Evolutionary conservation across 1,140 invertebrate species (phyloP).

Genomic region (Vanessa tameamea): DNA sequence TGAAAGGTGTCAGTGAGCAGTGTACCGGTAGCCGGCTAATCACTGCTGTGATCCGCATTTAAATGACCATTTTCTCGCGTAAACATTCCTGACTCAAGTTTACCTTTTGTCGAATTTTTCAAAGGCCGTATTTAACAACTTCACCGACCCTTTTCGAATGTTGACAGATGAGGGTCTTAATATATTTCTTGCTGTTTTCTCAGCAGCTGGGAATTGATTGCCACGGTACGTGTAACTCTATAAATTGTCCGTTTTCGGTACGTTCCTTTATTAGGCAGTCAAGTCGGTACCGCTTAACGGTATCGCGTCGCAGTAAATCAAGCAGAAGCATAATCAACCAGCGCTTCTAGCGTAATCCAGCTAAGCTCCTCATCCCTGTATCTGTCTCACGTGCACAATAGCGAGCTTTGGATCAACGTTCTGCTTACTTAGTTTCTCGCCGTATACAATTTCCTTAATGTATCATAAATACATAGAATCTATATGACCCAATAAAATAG

Average conservation of each 20-base stretch:
- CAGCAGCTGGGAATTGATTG: slow-evolving; percentile 59
- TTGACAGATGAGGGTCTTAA: slow-evolving; percentile 64
- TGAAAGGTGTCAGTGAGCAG: slow-evolving; percentile 39
- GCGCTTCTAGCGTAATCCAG: slow-evolving; percentile 66
- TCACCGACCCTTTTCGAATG: slow-evolving; percentile 61
- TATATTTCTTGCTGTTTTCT: slow-evolving; percentile 68
- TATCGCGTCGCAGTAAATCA: slow-evolving; percentile 78
- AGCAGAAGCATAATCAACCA: slow-evolving; percentile 73
- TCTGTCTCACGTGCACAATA: slow-evolving; percentile 69
- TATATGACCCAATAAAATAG: slow-evolving; percentile 63
- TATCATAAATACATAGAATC: slow-evolving; percentile 54
- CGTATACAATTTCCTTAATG: slow-evolving; percentile 52
- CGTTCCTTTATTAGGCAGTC: slow-evolving; percentile 55
- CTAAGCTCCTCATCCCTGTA: slow-evolving; percentile 68
- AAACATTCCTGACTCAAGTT: slow-evolving; percentile 53
- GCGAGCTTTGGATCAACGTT: slow-evolving; percentile 52
- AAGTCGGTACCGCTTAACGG: slow-evolving; percentile 56
- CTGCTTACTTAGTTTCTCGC: slow-evolving; percentile 45
- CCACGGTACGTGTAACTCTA: slow-evolving; percentile 58
- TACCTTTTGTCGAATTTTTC: slow-evolving; percentile 52
- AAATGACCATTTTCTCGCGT: slow-evolving; percentile 65
- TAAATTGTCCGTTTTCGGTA: slow-evolving; percentile 67
- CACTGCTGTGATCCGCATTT: slow-evolving; percentile 70
- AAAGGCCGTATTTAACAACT: slow-evolving; percentile 47
- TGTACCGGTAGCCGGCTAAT: slow-evolving; percentile 53